Evolutionary conservation across 2,888 invertebrate genomes (phyloP).

Genomic region (Plebejus argus): DNA sequence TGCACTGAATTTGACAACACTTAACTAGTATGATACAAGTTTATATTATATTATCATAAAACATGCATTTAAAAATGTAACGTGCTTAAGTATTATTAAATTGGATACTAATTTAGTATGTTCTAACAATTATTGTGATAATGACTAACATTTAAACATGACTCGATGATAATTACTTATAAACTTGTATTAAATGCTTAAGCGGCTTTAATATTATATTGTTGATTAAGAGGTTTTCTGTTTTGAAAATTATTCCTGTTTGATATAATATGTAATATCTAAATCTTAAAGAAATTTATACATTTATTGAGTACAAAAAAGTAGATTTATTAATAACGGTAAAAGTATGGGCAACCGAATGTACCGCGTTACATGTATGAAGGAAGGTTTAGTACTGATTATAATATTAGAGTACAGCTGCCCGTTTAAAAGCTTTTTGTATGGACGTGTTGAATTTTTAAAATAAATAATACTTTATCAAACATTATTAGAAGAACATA

Average conservation of each 20-base stretch:
- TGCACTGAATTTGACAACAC: conserved; percentile 1
- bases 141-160: conserved; percentile 9
- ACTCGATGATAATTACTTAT: background rate
- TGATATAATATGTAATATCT: background rate
- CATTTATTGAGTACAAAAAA: conserved; percentile 14
- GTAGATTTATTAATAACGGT: background rate
- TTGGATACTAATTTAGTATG: background rate
- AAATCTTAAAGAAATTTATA: background rate
- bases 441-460: background rate
- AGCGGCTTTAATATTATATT: background rate
- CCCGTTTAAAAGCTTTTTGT: background rate
- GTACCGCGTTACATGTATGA: background rate
- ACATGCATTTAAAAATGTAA: conserved; percentile 9
- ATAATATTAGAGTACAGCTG: background rate
- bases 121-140: conserved; percentile 15
- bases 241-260: conserved; percentile 6
- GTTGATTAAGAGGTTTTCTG: background rate
- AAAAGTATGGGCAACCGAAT: background rate
- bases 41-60: conserved; percentile 8
- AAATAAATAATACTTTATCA: background rate
- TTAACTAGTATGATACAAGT: conserved; percentile 8
- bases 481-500: background rate
- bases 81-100: conserved; percentile 5
- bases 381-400: background rate
- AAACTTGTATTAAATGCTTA: background rate